Conservation (phyloP, 2,797 vertebrate species). For the Erethizon dorsatum region DNA sequence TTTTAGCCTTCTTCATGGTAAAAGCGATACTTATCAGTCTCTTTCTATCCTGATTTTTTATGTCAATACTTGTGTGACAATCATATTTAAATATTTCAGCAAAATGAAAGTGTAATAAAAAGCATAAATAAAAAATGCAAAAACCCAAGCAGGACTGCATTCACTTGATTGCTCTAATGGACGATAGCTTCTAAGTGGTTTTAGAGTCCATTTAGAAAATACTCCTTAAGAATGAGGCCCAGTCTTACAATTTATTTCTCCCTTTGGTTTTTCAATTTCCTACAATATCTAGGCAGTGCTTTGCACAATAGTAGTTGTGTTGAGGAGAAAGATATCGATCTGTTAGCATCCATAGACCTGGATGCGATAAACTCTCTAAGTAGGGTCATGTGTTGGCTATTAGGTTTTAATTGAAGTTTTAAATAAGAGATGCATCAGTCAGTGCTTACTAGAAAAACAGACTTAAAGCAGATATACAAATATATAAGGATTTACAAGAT, state of each 20-base stretch:
- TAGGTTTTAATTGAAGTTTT: not conserved
- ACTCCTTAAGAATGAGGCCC: not conserved
- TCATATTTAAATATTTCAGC: not conserved
- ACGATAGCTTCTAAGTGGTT: not conserved
- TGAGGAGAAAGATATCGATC: not conserved
- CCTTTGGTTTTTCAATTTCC: not conserved
- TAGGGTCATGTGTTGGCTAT: not conserved
- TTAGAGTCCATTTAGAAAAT: not conserved
- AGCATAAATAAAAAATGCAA: slow-evolving; percentile 9
- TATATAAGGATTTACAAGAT: not conserved
- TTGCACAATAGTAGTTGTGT: not conserved
- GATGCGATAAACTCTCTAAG: not conserved
- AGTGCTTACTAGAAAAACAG: not conserved
- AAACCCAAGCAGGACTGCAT: not conserved
- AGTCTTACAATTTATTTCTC: not conserved
- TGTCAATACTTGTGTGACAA: not conserved
- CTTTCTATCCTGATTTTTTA: not conserved
- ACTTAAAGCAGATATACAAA: not conserved
- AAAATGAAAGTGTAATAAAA: slow-evolving; percentile 7
- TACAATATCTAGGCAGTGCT: not conserved
- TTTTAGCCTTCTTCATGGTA: not conserved
- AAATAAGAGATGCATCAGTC: not conserved
- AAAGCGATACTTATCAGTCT: not conserved
- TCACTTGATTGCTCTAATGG: not conserved
- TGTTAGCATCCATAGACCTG: not conserved